Conservation (phyloP, 2,797 vertebrate species). For the Orestias chungarensis region DNA sequence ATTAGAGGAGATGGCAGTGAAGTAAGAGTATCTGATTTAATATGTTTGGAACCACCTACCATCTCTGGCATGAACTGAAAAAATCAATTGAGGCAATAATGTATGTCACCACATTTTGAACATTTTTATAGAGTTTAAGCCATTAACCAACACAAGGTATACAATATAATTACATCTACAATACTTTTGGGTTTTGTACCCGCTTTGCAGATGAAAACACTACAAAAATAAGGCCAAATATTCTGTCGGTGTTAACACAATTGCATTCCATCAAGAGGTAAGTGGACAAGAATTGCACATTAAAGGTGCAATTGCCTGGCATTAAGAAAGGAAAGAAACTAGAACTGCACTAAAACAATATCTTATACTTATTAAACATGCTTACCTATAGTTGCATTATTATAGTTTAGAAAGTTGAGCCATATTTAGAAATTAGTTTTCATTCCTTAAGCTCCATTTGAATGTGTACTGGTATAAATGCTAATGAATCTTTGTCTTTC, state of each 20-base stretch:
- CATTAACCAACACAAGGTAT: no score
- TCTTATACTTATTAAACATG: no score
- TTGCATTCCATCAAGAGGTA: conserved; percentile 7
- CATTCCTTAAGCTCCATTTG: conserved; percentile 45
- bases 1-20: conserved; percentile 92
- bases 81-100: conserved; percentile 5
- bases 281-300: conserved; percentile 32
- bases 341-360: conserved; percentile 54
- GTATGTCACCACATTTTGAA: not conserved
- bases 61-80: conserved; percentile 56
- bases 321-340: conserved; percentile 50
- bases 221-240: not conserved
- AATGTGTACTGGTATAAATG: conserved; percentile 50
- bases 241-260: not conserved
- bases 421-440: not conserved
- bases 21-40: conserved; percentile 95
- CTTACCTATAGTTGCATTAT: no score
- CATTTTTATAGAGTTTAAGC: no score
- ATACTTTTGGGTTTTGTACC: not conserved
- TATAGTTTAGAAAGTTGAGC: conserved; percentile 17
- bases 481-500: conserved; percentile 44
- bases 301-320: conserved; percentile 56
- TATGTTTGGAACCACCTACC: conserved; percentile 82
- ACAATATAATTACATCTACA: not conserved
- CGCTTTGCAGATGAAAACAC: not conserved